These are phyloP conservation scores for Apis dorsata DNA, from an alignment of 1,140 invertebrate species.

Conservation along the genomic window DNA sequence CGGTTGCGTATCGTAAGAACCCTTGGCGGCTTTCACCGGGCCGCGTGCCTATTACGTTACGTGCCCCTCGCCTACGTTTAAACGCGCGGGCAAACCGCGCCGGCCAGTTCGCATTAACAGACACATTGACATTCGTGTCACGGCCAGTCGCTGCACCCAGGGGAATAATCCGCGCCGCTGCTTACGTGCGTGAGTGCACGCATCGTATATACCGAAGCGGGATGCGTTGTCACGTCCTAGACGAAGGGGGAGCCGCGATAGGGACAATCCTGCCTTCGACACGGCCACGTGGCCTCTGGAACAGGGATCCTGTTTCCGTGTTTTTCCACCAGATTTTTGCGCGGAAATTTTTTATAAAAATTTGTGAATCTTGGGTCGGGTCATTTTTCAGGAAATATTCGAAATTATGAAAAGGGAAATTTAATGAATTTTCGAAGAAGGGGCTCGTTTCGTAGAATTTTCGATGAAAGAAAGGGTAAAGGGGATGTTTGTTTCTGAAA, in stretches of 20 bases:
- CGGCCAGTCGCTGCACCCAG: conserved; percentile 74
- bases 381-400: no score
- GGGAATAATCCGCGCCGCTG: conserved; percentile 55
- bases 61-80: conserved; percentile 68
- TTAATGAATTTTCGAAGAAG: no score
- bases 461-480: no score
- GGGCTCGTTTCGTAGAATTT: no score
- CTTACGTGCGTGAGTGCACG: conserved; percentile 26
- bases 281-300: not conserved
- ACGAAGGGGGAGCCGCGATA: not conserved
- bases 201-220: not conserved
- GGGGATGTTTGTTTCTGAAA: no score
- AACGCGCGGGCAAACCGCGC: conserved; percentile 58
- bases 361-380: no score
- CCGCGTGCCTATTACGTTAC: conserved; percentile 71
- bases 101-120: conserved; percentile 62
- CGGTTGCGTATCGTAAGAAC: conserved; percentile 50
- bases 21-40: conserved; percentile 69
- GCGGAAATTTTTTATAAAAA: no score
- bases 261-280: conserved; percentile 3
- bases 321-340: not conserved
- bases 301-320: not conserved
- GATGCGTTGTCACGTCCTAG: conserved; percentile 35
- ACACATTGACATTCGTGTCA: conserved; percentile 77
- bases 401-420: no score